Conservation (phyloP, 2,888 invertebrate species). For the Platerodrilus igneus region DNA sequence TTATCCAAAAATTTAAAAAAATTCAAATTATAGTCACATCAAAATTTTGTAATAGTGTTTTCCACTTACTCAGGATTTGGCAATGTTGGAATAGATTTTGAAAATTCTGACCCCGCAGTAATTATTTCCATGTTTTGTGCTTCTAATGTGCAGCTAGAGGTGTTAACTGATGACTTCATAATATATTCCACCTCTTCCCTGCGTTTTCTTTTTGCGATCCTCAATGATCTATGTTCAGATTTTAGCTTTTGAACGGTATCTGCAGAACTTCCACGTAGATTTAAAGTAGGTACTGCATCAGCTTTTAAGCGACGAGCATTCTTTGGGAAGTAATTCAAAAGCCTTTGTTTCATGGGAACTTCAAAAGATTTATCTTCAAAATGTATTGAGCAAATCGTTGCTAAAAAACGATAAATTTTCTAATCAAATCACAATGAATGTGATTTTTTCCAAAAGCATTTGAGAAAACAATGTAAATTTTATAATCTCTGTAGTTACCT, state of each 20-base stretch:
- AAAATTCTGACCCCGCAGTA: too few relatives aligned
- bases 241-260: background rate
- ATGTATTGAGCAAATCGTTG: conserved; percentile 6
- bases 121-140: too few relatives aligned
- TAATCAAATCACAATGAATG: too few relatives aligned
- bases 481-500: too few relatives aligned
- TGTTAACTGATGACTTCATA: background rate
- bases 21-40: too few relatives aligned
- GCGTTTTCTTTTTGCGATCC: conserved; percentile 1
- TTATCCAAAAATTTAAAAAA: background rate
- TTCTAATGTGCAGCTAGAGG: too few relatives aligned
- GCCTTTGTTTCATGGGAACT: background rate
- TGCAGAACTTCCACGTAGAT: background rate
- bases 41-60: too few relatives aligned
- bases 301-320: background rate
- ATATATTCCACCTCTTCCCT: background rate
- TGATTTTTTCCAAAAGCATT: too few relatives aligned
- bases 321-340: conserved; percentile 3
- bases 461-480: too few relatives aligned
- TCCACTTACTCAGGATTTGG: too few relatives aligned
- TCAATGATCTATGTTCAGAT: background rate
- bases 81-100: too few relatives aligned
- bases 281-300: conserved; percentile 1
- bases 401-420: conserved; percentile 8
- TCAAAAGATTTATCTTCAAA: conserved; percentile 8